Conservation (phyloP, 2,888 invertebrate genomes). For the Bedellia somnulentella region DNA sequence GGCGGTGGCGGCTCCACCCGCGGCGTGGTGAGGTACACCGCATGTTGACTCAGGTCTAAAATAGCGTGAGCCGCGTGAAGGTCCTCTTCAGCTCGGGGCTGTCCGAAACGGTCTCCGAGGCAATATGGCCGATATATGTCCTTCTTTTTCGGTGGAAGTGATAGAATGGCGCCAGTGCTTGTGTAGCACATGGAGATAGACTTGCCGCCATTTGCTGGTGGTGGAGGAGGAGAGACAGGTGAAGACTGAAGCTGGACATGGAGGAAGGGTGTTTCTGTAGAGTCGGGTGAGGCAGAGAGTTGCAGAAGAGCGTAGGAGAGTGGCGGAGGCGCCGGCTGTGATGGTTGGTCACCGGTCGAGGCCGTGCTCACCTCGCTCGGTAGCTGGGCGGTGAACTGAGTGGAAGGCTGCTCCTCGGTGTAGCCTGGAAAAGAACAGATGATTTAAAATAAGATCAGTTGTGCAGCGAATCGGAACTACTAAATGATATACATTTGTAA, state of each 20-base stretch:
- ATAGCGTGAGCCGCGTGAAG: conserved; percentile 87
- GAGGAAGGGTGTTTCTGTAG: conserved; percentile 39
- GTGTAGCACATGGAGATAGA: conserved; percentile 83
- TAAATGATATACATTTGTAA: neutral
- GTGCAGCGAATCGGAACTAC: no score
- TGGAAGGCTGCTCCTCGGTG: conserved; percentile 75
- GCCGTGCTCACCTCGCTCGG: conserved; percentile 68
- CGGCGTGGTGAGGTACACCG: conserved; percentile 69
- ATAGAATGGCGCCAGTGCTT: conserved; percentile 80
- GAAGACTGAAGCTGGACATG: conserved; percentile 51
- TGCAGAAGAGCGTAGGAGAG: conserved; percentile 53
- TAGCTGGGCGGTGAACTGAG: conserved; percentile 76
- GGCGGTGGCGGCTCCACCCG: conserved; percentile 20
- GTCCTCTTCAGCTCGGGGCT: conserved; percentile 73
- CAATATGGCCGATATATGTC: conserved; percentile 90
- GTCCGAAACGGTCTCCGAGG: conserved; percentile 66
- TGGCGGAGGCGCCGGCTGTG: conserved; percentile 39
- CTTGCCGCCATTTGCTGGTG: conserved; percentile 65
- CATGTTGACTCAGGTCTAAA: conserved; percentile 84
- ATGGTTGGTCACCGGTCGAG: conserved; percentile 27
- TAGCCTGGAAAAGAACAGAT: conserved; percentile 68
- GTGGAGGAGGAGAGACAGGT: conserved; percentile 44
- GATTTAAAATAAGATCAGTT: no score
- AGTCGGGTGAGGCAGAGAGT: conserved; percentile 36
- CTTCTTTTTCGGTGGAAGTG: conserved; percentile 87